phyloP scores from a whole-genome alignment of 2,113 vertebrate genomes.

The Dicentrarchus labrax region DNA sequence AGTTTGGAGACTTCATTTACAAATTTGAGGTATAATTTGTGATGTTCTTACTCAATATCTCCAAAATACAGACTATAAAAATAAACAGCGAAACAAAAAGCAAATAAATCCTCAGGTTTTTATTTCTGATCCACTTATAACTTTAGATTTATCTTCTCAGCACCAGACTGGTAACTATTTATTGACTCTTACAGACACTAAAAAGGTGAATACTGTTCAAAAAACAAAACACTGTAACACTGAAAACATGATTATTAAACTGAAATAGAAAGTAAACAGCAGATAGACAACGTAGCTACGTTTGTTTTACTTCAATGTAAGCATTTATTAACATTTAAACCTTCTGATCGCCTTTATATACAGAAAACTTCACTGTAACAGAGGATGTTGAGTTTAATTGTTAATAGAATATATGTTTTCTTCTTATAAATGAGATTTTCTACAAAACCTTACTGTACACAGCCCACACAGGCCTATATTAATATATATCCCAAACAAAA shows the following conservation, averaged over 20 bases:
- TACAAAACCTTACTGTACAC: conserved; percentile 23
- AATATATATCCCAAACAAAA: conserved; percentile 15
- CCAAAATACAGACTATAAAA: background rate
- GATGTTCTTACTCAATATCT: background rate
- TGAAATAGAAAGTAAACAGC: background rate
- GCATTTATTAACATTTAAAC: conserved; percentile 40
- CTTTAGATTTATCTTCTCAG: background rate
- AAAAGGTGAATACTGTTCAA: conserved; percentile 1
- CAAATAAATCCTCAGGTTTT: conserved; percentile 6
- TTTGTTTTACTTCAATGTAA: background rate
- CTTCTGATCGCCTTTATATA: conserved; percentile 21
- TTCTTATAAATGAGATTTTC: conserved; percentile 11
- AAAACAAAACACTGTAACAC: background rate
- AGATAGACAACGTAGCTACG: background rate
- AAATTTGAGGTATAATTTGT: background rate
- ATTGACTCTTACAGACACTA: background rate
- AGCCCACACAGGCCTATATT: background rate
- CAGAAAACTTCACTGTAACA: conserved; percentile 26
- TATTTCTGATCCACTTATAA: conserved; percentile 11
- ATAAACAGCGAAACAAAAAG: background rate
- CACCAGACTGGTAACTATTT: conserved; percentile 2
- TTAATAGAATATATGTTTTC: background rate
- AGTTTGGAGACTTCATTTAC: background rate
- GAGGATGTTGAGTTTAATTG: background rate
- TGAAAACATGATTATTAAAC: background rate